A percentile compares a stretch with the other conserved stretches of the same genome.
These are phyloP conservation scores for Gymnothorax reevesii DNA, from an alignment of 2,797 vertebrate species.

Conservation along the genomic window DNA sequence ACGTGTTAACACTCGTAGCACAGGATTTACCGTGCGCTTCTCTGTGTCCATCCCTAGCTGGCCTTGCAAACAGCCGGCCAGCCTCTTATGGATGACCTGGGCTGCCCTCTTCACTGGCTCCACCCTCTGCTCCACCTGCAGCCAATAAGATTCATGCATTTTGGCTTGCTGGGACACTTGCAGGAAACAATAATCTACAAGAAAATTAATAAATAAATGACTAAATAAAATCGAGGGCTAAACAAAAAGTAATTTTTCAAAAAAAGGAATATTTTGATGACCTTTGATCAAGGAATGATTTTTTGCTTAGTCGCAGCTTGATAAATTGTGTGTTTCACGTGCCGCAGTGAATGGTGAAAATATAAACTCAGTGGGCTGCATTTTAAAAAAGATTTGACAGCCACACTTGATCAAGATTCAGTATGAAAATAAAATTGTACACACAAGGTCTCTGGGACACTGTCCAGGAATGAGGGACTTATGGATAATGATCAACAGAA, in stretches of 20 bases:
- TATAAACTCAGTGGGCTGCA: too few species aligned
- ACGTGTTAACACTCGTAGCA: neutral
- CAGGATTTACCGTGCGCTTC: constrained; percentile 81
- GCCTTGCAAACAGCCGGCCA: constrained; percentile 87
- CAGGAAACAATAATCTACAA: constrained; percentile 5
- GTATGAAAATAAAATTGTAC: too few species aligned
- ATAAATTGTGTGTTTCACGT: neutral
- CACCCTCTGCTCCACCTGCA: constrained; percentile 90
- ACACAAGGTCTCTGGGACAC: too few species aligned
- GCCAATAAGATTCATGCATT: constrained; percentile 23
- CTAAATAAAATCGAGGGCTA: neutral
- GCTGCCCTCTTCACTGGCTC: constrained; percentile 88
- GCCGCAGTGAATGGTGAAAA: too few species aligned
- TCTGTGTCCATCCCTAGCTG: constrained; percentile 85
- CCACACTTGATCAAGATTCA: too few species aligned
- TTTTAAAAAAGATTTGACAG: too few species aligned
- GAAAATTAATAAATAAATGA: neutral
- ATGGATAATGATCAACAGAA: neutral
- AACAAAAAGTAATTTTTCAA: neutral
- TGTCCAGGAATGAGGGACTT: neutral
- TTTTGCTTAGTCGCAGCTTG: neutral
- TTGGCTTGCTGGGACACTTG: neutral
- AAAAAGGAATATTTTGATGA: neutral
- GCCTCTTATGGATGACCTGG: constrained; percentile 88
- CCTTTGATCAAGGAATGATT: neutral